phyloP scores from a whole-genome alignment of 2,888 invertebrate genomes.

The Leptinotarsa rubiginosa region DNA sequence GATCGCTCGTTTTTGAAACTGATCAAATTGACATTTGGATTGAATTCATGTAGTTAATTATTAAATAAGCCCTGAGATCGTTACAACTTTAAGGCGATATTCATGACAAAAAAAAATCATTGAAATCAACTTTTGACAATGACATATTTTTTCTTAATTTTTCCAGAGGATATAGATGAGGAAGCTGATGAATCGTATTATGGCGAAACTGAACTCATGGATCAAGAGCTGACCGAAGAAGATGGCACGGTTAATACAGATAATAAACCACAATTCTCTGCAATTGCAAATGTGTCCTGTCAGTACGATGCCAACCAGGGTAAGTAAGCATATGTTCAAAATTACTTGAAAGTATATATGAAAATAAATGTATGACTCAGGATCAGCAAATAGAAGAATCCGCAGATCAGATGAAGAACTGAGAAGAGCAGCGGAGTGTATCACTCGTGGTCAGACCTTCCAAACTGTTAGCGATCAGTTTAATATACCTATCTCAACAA shows the following conservation, averaged over 20 bases:
- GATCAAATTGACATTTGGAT: too few relatives aligned
- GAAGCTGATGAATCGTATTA: slow-evolving; percentile 62
- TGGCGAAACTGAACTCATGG: slow-evolving; percentile 64
- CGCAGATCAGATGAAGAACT: slow-evolving; percentile 82
- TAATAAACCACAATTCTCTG: slow-evolving; percentile 61
- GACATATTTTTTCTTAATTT: neutral
- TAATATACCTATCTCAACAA: slow-evolving; percentile 88
- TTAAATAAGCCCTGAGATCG: too few relatives aligned
- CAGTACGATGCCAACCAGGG: slow-evolving; percentile 70
- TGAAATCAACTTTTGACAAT: neutral
- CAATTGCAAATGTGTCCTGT: slow-evolving; percentile 75
- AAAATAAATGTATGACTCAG: slow-evolving; percentile 35
- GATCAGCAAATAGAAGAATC: slow-evolving; percentile 68
- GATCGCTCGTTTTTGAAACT: too few relatives aligned
- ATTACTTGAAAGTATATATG: too few relatives aligned
- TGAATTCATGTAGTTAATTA: too few relatives aligned
- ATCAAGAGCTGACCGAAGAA: slow-evolving; percentile 64
- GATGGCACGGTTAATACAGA: slow-evolving; percentile 58
- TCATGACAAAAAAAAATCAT: slow-evolving; percentile 4
- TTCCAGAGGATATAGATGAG: slow-evolving; percentile 58
- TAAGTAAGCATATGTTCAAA: slow-evolving; percentile 38
- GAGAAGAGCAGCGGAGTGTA: slow-evolving; percentile 86
- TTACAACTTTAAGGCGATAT: too few relatives aligned
- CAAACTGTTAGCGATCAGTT: slow-evolving; percentile 89
- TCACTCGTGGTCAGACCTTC: slow-evolving; percentile 88